Conservation (phyloP, 2,797 vertebrate genomes). For the Halcyon badia region DNA sequence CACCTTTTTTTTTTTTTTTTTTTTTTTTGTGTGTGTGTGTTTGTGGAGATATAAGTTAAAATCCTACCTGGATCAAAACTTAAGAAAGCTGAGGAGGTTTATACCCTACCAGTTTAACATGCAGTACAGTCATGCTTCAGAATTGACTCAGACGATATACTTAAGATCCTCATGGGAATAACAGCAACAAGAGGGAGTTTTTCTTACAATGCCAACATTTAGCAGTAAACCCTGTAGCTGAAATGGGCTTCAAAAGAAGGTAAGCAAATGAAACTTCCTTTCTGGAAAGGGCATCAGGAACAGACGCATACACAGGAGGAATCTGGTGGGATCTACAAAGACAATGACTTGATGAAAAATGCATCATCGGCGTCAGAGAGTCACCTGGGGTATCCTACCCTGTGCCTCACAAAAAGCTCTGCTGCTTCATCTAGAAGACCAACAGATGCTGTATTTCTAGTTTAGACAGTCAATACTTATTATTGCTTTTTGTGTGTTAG, state of each 20-base stretch:
- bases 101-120: not conserved
- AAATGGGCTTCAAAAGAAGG: not conserved
- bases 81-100: not conserved
- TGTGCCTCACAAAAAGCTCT: not conserved
- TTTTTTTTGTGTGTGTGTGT: too few relatives aligned
- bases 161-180: not conserved
- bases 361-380: fast-evolving
- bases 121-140: not conserved
- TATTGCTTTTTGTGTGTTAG: not conserved
- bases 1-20: not conserved
- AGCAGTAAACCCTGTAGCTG: not conserved
- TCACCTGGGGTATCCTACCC: not conserved
- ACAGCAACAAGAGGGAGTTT: not conserved
- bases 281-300: not conserved
- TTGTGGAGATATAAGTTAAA: not conserved
- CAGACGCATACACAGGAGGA: not conserved
- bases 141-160: not conserved
- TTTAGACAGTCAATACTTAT: not conserved
- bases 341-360: not conserved
- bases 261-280: not conserved
- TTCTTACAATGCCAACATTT: not conserved
- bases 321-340: not conserved
- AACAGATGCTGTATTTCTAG: not conserved
- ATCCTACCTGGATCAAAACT: not conserved
- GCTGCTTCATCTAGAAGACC: not conserved